Conservation (phyloP, 2,797 vertebrate species). For the Propithecus perrieri region DNA sequence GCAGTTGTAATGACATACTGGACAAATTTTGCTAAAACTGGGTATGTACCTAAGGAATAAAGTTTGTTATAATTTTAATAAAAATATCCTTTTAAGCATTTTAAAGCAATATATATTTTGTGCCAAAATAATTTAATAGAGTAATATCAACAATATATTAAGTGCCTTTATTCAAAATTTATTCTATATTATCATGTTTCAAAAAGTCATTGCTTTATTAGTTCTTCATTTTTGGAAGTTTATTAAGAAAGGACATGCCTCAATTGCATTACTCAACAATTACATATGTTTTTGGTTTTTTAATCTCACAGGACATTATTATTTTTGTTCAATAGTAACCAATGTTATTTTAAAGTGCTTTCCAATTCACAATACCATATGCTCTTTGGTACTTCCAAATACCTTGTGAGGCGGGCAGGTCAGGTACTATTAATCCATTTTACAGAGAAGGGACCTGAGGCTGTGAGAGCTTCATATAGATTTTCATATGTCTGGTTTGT, state of each 20-base stretch:
- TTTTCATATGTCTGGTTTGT: not conserved
- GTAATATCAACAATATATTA: not conserved
- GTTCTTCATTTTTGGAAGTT: not conserved
- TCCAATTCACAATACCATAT: not conserved
- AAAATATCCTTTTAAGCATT: not conserved
- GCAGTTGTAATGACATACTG: constrained; percentile 99
- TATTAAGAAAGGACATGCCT: not conserved
- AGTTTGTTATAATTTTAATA: not conserved
- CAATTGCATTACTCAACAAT: not conserved
- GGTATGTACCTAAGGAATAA: constrained; percentile 86
- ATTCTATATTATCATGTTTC: not conserved
- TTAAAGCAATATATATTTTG: not conserved
- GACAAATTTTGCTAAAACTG: constrained; percentile 99
- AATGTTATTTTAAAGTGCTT: not conserved
- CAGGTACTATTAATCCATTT: not conserved
- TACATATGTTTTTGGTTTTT: not conserved
- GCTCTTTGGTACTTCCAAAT: not conserved
- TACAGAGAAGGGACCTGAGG: not conserved
- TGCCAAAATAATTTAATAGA: not conserved
- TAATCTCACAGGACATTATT: not conserved
- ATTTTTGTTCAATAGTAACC: not conserved
- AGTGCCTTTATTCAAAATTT: not conserved
- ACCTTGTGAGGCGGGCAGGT: not conserved
- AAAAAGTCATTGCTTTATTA: not conserved
- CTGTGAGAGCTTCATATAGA: not conserved